These are phyloP conservation scores for Mamestra brassicae DNA, from an alignment of 2,888 invertebrate species.

Conservation along the genomic window DNA sequence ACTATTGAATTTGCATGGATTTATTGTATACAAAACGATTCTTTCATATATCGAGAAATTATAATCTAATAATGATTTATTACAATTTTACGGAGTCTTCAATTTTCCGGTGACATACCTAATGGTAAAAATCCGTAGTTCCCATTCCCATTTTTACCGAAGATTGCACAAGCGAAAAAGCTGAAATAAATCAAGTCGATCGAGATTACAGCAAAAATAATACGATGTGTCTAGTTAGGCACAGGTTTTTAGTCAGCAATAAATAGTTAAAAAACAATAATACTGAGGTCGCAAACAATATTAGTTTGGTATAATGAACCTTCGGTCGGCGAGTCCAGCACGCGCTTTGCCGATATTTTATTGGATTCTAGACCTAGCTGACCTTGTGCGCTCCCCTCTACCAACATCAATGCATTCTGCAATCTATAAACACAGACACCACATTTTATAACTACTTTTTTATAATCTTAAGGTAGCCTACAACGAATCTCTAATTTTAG, in stretches of 20 bases:
- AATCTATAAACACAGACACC: background rate
- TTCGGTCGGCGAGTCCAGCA: background rate
- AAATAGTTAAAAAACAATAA: background rate
- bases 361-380: conserved; percentile 17
- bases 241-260: background rate
- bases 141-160: no score
- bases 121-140: no score
- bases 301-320: background rate
- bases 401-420: background rate
- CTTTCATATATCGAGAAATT: no score
- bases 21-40: no score
- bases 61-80: no score
- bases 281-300: no score
- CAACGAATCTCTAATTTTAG: background rate
- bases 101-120: no score
- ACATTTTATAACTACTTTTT: background rate
- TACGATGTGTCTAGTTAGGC: background rate
- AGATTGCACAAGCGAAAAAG: background rate
- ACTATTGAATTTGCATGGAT: no score
- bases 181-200: no score
- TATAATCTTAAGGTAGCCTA: background rate
- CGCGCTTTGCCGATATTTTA: background rate
- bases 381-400: conserved; percentile 19
- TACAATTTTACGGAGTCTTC: no score
- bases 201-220: background rate